phyloP scores from a whole-genome alignment of 1,140 invertebrate species.

The Ceratosolen fusciceps region DNA sequence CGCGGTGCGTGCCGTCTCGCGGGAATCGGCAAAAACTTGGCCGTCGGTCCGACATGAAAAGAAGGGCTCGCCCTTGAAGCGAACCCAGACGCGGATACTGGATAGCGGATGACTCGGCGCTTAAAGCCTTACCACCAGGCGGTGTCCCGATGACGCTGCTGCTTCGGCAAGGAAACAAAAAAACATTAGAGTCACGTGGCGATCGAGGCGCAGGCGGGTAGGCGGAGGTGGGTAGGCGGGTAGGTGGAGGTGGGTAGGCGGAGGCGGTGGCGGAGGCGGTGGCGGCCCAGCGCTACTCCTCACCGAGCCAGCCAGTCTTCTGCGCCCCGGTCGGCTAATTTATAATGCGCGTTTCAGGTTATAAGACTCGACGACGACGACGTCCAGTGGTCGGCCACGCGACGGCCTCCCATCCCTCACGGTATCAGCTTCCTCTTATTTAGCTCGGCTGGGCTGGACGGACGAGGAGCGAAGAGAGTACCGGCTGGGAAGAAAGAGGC shows the following conservation, averaged over 20 bases:
- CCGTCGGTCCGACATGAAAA: slow-evolving; percentile 44
- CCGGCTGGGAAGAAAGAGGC: too few relatives aligned
- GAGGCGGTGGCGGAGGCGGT: too few relatives aligned
- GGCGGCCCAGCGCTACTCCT: too few relatives aligned
- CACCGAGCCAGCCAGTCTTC: too few relatives aligned
- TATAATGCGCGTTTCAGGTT: slow-evolving; percentile 30
- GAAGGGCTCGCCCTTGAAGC: background rate
- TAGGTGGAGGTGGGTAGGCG: too few relatives aligned
- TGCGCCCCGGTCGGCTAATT: slow-evolving; percentile 48
- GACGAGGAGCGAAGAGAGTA: background rate
- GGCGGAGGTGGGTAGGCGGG: too few relatives aligned
- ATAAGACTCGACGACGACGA: background rate
- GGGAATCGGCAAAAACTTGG: slow-evolving; percentile 49
- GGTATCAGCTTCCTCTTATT: background rate
- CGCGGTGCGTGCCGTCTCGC: slow-evolving; percentile 17
- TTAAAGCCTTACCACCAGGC: slow-evolving; percentile 44
- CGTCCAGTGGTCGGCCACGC: slow-evolving; percentile 1
- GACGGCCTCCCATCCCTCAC: background rate
- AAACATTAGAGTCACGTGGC: slow-evolving; percentile 43
- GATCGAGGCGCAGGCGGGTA: background rate
- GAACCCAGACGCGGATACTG: slow-evolving; percentile 4
- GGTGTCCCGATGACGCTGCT: slow-evolving; percentile 59
- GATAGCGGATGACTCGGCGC: slow-evolving; percentile 54
- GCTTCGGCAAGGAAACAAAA: slow-evolving; percentile 48
- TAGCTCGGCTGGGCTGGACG: background rate